Evolutionary conservation across 2,797 vertebrate species (phyloP), one percentile per base, ranked within the genome.

Genomic region (Propithecus perrieri): DNA sequence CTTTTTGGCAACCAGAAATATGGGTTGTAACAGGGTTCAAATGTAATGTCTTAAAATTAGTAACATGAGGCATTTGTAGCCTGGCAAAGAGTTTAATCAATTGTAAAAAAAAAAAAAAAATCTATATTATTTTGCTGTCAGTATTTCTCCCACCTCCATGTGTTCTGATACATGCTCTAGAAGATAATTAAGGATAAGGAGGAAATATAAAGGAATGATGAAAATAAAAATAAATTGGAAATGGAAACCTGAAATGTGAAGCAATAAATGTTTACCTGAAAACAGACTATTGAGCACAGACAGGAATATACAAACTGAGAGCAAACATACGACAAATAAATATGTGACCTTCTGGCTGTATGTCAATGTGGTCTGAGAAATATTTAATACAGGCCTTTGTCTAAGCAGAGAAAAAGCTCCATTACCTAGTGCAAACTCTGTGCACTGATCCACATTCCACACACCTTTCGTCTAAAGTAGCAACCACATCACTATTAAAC

Each of bases 171-270:
- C 30, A 94, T 61, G 57, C 41, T 78, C 67, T 65, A 83, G 28
- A 90, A 96, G 71, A 93, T 14, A 59, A 57, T 57, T 72, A 95
- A 75, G 67, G 81, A 41, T 61, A 76, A 85, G 35, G 41, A 74
- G 50, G 61, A 94, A 80, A 81, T 55, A 91, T 43, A 94, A 93
- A 95, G 61, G 48, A 78, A 94, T 38, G 50, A 84, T 48, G 18
- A 93, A 96, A 85, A 95, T 22, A 80, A 91, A 86, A 94, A 76
- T 75, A 93, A 95, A 86, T 0, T 61, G 59, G 30, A 93, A 89
- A 43, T 7, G 33, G 33, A 81, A 87, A 95, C 8, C 4, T 69
- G 20, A 87, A 92, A 53, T 28, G 30, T 91, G 53, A 43, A 81
- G 38, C 17, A 85, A 86, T 2, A 65, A 94, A 86, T 11, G 33